Conservation (phyloP, 2,113 vertebrate genomes). For the Benitochromis conjunctus region DNA sequence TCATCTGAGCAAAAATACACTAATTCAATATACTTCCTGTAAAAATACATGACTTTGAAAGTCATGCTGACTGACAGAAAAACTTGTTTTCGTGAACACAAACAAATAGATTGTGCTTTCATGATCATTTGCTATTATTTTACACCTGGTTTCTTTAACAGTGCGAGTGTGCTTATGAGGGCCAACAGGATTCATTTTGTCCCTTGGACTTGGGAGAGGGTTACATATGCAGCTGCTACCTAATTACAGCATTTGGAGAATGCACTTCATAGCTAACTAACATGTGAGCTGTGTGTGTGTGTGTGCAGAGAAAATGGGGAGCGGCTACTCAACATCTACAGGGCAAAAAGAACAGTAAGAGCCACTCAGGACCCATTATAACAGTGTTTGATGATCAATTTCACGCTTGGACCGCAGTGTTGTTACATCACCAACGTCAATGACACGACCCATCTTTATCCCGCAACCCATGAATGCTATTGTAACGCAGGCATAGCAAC, state of each 20-base stretch:
- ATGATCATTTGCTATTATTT: background rate
- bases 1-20: background rate
- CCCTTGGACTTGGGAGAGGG: background rate
- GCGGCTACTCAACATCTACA: background rate
- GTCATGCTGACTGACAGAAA: background rate
- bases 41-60: background rate
- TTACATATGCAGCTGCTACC: constrained; percentile 17
- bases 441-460: background rate
- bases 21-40: background rate
- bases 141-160: background rate
- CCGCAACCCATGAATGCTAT: background rate
- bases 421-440: constrained; percentile 47
- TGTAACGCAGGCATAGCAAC: constrained; percentile 5
- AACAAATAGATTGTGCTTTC: background rate
- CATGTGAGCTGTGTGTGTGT: constrained; percentile 2
- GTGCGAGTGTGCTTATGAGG: background rate
- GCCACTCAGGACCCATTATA: constrained; percentile 34
- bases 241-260: constrained; percentile 43
- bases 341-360: constrained; percentile 25
- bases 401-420: constrained; percentile 24
- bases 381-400: constrained; percentile 46
- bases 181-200: background rate
- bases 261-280: constrained; percentile 2
- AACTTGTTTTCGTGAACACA: background rate
- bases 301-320: background rate